Evolutionary conservation across 2,113 vertebrate species (phyloP), one percentile per base, ranked within the genome.

Genomic region (Sapayoa aenigma): DNA sequence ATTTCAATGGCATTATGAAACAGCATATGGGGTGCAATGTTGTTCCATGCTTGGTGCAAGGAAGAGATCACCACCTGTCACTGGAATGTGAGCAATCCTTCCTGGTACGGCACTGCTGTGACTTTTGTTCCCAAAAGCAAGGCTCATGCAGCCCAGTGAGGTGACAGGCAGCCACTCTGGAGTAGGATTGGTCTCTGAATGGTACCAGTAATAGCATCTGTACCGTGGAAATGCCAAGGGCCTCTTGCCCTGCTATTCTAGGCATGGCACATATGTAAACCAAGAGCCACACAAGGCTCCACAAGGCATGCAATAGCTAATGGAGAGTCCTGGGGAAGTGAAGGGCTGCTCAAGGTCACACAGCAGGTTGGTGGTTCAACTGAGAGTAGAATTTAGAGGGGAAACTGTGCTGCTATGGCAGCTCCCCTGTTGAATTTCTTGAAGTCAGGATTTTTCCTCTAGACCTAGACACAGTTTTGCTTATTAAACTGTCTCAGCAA

Each of bases 21-120:
- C 23, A 44, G 37, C 0, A 0, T 69, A 5, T 18, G 11, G 12
- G 9, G 2, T 49, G 23, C 60, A 25, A 4, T 2, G 6, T 44
- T 81, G 17, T 46, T 80, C 66, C 15, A 2, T 30, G 24, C 53
- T 87, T 73, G 37, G 33, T 46, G 11, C 41, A 72, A 67, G 77
- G 78, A 74, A 59, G 55, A 69, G 27, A 63, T 67, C 39, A 67
- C 35, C 72, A 80, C 63, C 92, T 77, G 63, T 50, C 50, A 58
- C 74, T n/a, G 87, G 49, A 53, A 18, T 31, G 23, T 46, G 37
- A 84, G 46, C 62, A 39, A 55, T 56, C 44, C 65, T 84, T 89
- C 79, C 65, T 37, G 24, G 30, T 56, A 31, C 39, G 31, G 66
- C 59, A 42, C 18, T 50, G 60, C 73, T 56, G 2, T 56, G 74